Evolutionary conservation across 2,888 invertebrate species (phyloP), one percentile per base, ranked within the genome.

Genomic region (Arenicola marina): DNA sequence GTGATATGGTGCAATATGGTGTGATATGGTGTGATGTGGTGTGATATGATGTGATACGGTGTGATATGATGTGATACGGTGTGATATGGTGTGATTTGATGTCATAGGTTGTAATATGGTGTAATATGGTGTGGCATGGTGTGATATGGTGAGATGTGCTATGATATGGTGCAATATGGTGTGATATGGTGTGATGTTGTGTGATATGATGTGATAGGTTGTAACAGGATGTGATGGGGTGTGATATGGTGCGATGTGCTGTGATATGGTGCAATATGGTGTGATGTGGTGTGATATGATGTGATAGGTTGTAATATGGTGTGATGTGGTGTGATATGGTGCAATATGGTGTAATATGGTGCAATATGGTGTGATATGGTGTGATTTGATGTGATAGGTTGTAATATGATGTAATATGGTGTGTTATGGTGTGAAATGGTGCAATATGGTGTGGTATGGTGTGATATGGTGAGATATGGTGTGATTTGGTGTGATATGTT

Each of bases 401-500:
- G 28, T 43, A 46, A 51, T 51, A 29, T 32, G 33, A 32, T 58
- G 24, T 33, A 34, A 51, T 58, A 26, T 48, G 33, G 26, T 58
- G 11, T 24, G 51, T n/a, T 32, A 51, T 32, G 34, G 38, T 55
- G 43, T 32, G 11, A 38, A 38, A 33, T 33, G 33, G 51, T 60
- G 60, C 24, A 60, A 60, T 56, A 4, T 32, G 34, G 45, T 38
- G 32, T 51, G 33, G 29, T 60, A 44, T 51, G 29, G 51, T 60
- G 38, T 34, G 51, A 34, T 60, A 29, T 51, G 51, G 34, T 60
- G 24, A 34, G 45, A 29, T 56, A 34, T 31, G 51, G 33, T 60
- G 60, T 31, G 24, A 55, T 60, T 54, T 24, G 31, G 32, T 60
- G 60, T 38, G 51, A 38, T 56, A 44, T 51, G 51, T 38, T 56